Conservation (phyloP, 2,797 vertebrate species). For the Trematomus bernacchii region DNA sequence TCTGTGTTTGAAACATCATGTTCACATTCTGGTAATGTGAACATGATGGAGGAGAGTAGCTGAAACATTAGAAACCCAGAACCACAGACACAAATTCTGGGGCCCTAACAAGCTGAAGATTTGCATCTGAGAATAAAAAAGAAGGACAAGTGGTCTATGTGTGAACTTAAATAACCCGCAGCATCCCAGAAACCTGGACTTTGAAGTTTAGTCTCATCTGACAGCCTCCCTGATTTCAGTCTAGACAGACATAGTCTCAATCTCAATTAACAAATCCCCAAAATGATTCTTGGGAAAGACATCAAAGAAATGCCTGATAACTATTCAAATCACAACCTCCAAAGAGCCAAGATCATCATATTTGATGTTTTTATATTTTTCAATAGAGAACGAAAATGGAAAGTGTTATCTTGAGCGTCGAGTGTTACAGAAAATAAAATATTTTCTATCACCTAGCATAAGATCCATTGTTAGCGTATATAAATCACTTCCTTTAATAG, state of each 20-base stretch:
- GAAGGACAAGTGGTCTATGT: neutral
- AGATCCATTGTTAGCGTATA: neutral
- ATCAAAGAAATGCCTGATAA: neutral
- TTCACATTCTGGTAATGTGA: conserved; percentile 28
- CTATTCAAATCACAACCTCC: neutral
- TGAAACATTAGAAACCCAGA: conserved; percentile 48
- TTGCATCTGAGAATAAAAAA: conserved; percentile 39
- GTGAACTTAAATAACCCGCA: conserved; percentile 54
- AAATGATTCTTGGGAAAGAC: conserved; percentile 13
- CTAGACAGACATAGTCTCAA: neutral
- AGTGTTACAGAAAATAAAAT: neutral
- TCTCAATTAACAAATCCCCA: conserved; percentile 13
- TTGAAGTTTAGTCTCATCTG: conserved; percentile 46
- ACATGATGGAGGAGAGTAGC: conserved; percentile 41
- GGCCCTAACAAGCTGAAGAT: conserved; percentile 49
- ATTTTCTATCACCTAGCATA: neutral
- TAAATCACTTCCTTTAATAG: neutral
- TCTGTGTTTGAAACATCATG: conserved; percentile 31
- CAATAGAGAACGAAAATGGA: neutral
- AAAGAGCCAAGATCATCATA: neutral
- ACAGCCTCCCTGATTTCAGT: conserved; percentile 14
- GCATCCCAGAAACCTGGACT: conserved; percentile 33
- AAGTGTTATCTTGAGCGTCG: neutral
- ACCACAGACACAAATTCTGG: conserved; percentile 56
- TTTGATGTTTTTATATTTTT: conserved; percentile 4